Percentiles rank a stretch among this genome's conserved stretches.
These are phyloP conservation scores for Esperia sulphurella DNA, from an alignment of 2,888 invertebrate species.

Conservation along the genomic window DNA sequence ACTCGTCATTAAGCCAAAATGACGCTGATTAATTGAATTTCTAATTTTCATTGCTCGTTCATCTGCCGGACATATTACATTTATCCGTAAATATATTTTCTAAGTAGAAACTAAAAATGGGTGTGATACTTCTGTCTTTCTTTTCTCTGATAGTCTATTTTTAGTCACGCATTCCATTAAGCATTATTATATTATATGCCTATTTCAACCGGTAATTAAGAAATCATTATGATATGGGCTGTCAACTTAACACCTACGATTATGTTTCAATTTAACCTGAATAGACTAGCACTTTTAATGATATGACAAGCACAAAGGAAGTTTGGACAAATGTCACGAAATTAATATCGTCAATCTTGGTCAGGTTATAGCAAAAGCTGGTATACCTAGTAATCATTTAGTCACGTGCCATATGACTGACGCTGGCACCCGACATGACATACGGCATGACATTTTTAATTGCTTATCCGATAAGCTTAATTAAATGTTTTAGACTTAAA, in stretches of 20 bases:
- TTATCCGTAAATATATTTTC: background rate
- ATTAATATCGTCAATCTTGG: background rate
- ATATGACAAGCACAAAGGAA: slow-evolving; percentile 1
- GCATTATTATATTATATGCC: no score
- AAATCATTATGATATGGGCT: background rate
- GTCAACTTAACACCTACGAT: slow-evolving; percentile 18
- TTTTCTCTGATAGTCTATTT: no score
- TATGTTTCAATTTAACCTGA: slow-evolving; percentile 10
- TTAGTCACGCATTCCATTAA: no score
- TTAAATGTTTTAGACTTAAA: slow-evolving; percentile 7
- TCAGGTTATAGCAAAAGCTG: background rate
- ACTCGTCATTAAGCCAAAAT: slow-evolving; percentile 24
- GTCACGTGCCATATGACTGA: background rate
- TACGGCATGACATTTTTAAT: slow-evolving; percentile 23
- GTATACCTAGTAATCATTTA: slow-evolving; percentile 1
- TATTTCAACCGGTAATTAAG: no score
- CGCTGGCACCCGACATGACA: slow-evolving; percentile 17
- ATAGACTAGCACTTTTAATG: background rate
- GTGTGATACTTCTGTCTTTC: no score
- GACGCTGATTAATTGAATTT: slow-evolving; percentile 20
- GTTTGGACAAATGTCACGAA: background rate
- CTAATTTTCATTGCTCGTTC: slow-evolving; percentile 4
- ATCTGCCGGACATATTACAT: background rate
- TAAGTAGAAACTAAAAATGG: background rate
- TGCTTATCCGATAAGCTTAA: slow-evolving; percentile 25